These are phyloP conservation scores for Acromyrmex echinatior DNA, from an alignment of 1,140 invertebrate species.

Conservation along the genomic window DNA sequence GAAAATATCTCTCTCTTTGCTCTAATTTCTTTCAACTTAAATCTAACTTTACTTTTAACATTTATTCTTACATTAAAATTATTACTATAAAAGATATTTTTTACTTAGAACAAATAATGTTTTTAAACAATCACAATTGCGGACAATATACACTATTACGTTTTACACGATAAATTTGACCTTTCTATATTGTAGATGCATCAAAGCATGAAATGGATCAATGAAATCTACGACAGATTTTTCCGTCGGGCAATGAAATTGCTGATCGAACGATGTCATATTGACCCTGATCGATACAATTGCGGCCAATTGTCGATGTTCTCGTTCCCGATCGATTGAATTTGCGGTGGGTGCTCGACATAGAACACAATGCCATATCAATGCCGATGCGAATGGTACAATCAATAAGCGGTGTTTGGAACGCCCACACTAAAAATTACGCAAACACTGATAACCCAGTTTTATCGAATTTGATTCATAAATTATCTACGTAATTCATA, in stretches of 20 bases:
- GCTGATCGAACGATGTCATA: constrained; percentile 60
- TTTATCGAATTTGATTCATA: constrained; percentile 73
- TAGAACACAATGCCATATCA: constrained; percentile 43
- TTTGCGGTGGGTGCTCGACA: constrained; percentile 73
- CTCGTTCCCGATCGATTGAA: constrained; percentile 67
- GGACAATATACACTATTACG: neutral
- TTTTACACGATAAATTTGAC: constrained; percentile 39
- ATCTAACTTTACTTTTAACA: neutral
- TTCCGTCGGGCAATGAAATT: constrained; percentile 51
- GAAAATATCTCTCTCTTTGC: neutral
- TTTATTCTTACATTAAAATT: neutral
- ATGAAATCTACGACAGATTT: constrained; percentile 45
- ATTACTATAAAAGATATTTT: neutral
- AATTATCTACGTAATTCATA: constrained; percentile 22
- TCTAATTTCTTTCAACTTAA: neutral
- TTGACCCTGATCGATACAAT: constrained; percentile 75
- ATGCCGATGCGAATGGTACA: constrained; percentile 43
- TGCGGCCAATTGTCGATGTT: constrained; percentile 75
- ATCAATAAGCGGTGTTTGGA: constrained; percentile 67
- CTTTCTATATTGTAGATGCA: constrained; percentile 41
- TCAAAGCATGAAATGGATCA: constrained; percentile 49
- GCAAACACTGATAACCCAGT: constrained; percentile 74
- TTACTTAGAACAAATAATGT: neutral
- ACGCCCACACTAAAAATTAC: constrained; percentile 72
- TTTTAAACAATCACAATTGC: neutral